Evolutionary conservation across 1,140 invertebrate species (phyloP).

Genomic region (Hyphantria cunea): DNA sequence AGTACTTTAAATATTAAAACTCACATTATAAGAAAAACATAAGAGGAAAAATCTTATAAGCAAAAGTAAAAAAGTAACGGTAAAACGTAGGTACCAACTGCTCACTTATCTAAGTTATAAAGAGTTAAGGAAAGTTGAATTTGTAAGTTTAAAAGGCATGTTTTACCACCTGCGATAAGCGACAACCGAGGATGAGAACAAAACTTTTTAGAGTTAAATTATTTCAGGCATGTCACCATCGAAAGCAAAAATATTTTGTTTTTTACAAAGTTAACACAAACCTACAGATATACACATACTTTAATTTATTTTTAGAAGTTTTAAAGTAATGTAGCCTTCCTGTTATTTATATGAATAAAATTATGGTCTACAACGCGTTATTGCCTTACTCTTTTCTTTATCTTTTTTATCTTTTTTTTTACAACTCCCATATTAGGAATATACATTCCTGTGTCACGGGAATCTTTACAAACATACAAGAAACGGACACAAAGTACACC

Average conservation of each 20-base stretch:
- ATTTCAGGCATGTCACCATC: background rate
- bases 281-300: background rate
- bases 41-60: background rate
- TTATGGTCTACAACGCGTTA: background rate
- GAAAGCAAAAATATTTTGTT: background rate
- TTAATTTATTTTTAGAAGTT: no score
- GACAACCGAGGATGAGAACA: conserved; percentile 9
- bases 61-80: conserved; percentile 4
- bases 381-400: no score
- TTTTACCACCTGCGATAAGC: conserved; percentile 29
- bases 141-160: conserved; percentile 25
- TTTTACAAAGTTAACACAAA: background rate
- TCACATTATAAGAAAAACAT: no score
- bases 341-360: no score
- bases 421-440: no score
- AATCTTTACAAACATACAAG: no score
- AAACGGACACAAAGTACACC: no score
- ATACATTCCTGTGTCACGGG: no score
- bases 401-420: no score
- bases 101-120: conserved; percentile 26
- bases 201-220: background rate
- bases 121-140: conserved; percentile 28
- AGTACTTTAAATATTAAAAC: no score
- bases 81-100: conserved; percentile 10
- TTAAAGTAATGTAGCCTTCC: no score